Evolutionary conservation across 2,113 vertebrate genomes (phyloP).

Genomic region (Narcine bancroftii): DNA sequence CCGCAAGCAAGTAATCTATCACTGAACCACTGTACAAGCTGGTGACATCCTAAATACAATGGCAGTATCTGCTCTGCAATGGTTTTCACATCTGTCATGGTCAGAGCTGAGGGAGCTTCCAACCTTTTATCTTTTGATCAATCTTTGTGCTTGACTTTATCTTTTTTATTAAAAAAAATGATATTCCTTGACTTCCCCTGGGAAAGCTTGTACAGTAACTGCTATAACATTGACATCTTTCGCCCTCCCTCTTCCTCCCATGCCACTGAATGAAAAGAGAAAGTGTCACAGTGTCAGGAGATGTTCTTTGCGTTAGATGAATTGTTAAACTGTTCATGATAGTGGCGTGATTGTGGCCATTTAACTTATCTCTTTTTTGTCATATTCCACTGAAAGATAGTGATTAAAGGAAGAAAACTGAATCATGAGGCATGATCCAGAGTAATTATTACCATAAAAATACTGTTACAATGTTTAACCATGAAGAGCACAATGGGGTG

Average conservation of each 20-base stretch:
- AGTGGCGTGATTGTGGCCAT: background rate
- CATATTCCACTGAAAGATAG: slow-evolving; percentile 21
- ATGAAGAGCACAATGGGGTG: background rate
- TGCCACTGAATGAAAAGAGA: background rate
- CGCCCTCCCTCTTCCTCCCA: background rate
- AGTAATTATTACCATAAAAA: background rate
- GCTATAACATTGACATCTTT: slow-evolving; percentile 8
- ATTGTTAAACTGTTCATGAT: slow-evolving; percentile 3
- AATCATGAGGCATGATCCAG: background rate
- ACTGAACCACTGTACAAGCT: background rate
- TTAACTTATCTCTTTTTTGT: background rate
- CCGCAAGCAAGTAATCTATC: background rate
- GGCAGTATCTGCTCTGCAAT: background rate
- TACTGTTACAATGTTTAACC: background rate
- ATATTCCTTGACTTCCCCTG: slow-evolving; percentile 9
- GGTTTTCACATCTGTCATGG: slow-evolving; percentile 25
- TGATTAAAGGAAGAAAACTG: slow-evolving; percentile 8
- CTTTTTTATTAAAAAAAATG: background rate
- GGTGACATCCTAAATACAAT: background rate
- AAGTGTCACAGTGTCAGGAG: background rate
- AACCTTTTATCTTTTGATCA: slow-evolving; percentile 26
- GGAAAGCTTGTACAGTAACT: background rate
- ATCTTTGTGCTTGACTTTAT: slow-evolving; percentile 19
- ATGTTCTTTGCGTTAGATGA: background rate
- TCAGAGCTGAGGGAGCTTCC: slow-evolving; percentile 25